phyloP scores from a whole-genome alignment of 2,888 invertebrate species.

The Drosophila engyochracea region DNA sequence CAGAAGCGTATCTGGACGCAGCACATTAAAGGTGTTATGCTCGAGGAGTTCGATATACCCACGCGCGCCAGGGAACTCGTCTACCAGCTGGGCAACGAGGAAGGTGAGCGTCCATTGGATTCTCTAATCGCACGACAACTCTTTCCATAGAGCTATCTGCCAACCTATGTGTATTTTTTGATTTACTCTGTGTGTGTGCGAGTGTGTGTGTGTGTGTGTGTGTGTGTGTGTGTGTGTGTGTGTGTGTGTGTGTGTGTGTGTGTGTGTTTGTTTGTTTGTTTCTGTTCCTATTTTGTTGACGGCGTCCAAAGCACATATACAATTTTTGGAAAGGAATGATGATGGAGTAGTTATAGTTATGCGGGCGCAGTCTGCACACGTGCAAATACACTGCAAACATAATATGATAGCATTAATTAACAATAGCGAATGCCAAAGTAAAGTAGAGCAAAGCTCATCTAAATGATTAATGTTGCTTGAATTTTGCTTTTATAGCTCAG shows the following conservation, averaged over 20 bases:
- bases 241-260: conserved; percentile 20
- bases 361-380: conserved; percentile 38
- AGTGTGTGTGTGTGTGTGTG: not conserved
- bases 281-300: conserved; percentile 23
- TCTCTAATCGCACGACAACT: conserved; percentile 17
- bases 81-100: conserved; percentile 88
- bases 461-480: not conserved
- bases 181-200: not conserved
- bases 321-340: conserved; percentile 41
- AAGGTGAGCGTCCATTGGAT: conserved; percentile 84
- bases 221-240: not conserved
- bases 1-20: conserved; percentile 86
- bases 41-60: conserved; percentile 98
- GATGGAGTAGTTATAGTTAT: conserved; percentile 52
- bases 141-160: conserved; percentile 6
- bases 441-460: not conserved
- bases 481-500: not conserved
- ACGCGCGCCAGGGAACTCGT: conserved; percentile 96
- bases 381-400: conserved; percentile 41
- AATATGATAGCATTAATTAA: not conserved
- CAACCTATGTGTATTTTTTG: conserved; percentile 4
- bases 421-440: not conserved
- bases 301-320: conserved; percentile 37
- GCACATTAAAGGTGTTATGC: conserved; percentile 90
- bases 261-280: conserved; percentile 25